Percentiles rank a stretch among this genome's conserved stretches.
Evolutionary conservation across 2,797 vertebrate species (phyloP).

Genomic region (Melanotaenia boesemani): DNA sequence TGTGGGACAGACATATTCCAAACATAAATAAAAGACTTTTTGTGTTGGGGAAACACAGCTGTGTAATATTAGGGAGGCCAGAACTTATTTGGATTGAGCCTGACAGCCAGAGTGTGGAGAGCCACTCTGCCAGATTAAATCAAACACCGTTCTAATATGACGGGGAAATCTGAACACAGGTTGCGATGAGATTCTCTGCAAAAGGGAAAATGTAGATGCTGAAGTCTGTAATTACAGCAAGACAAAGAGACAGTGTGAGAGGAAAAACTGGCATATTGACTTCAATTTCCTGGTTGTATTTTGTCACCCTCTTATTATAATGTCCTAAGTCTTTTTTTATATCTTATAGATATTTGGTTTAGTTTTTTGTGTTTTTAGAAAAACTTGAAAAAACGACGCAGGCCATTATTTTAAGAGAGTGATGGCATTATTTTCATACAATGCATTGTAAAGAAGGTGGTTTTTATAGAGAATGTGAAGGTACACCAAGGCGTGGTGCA

Average conservation of each 20-base stretch:
- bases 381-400: too few species aligned
- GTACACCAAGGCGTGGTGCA: too few species aligned
- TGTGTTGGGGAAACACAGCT: conserved; percentile 7
- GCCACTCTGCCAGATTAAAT: conserved; percentile 52
- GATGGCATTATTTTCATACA: too few species aligned
- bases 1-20: conserved; percentile 4
- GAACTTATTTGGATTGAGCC: conserved; percentile 48
- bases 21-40: conserved; percentile 18
- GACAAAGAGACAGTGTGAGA: conserved; percentile 14
- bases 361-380: too few species aligned
- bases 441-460: too few species aligned
- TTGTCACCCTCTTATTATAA: too few species aligned
- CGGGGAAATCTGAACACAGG: conserved; percentile 54
- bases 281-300: background rate
- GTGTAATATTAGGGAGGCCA: conserved; percentile 14
- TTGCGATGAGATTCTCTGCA: conserved; percentile 36
- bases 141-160: conserved; percentile 56
- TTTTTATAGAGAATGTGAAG: background rate
- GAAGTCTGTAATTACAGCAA: conserved; percentile 42
- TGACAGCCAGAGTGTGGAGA: conserved; percentile 50
- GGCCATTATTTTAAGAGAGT: too few species aligned
- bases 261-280: conserved; percentile 6
- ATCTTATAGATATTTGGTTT: too few species aligned
- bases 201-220: conserved; percentile 19
- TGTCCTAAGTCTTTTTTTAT: too few species aligned